Evolutionary conservation across 2,113 vertebrate species (phyloP), one percentile per base, ranked within the genome.

Genomic region (Stegostoma tigrinum): DNA sequence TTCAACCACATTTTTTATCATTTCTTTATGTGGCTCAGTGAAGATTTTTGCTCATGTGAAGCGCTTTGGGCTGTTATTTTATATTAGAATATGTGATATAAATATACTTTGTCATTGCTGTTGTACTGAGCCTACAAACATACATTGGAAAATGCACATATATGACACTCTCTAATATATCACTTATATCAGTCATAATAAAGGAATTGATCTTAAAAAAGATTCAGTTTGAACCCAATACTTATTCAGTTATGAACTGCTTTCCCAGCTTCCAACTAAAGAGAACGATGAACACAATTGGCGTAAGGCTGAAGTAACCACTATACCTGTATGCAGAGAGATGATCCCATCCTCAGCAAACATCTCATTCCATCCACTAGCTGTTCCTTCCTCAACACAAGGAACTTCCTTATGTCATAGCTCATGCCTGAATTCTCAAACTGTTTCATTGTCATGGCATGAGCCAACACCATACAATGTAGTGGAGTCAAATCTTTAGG

Each of bases 331-430:
- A 96, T 67, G 61, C 97, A 97, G 0, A 96, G 96, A 96, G 96
- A 96, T 75, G 97, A 97, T 96, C 97, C 98, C 98, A 98, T 98
- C 96, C 98, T 97, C 23, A 99, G 96, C 52, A 99, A 96, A 96
- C 97, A 98, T 87, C 97, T 97, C 67, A 99, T 97, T 0, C 98
- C 98, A 96, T 98, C 98, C 89, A 97, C 97, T 96, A 98, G 97
- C 94, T 98, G 98, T 24, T 97, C 97, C 89, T 96, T 97, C 27
- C 97, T 97, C 0, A 98, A 97, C 0, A 67, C 94, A 93, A 98
- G 96, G n/a, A 98, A 94, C 95, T 96, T 96, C 5, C 55, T n/a
- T 0, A 0, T 2, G 55, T 96, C 67, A 0, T 52, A 80, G 0
- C 38, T 17, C 0, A 52, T 5, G 34, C 24, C 1, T 0, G 89